Evolutionary conservation across 2,797 vertebrate species (phyloP).

Genomic region (Sciurus vulgaris): DNA sequence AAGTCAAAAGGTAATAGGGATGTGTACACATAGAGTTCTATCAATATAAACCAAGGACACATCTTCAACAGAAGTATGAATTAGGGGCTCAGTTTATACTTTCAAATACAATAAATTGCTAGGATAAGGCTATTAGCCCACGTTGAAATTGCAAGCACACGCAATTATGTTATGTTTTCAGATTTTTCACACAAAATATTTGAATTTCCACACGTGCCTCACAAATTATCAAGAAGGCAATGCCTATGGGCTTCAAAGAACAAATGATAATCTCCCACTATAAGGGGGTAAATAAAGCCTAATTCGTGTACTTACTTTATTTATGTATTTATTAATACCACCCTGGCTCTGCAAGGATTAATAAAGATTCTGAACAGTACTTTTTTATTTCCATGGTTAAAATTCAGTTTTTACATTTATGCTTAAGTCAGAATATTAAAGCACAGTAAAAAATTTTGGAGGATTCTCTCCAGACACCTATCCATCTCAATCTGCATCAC

Average conservation of each 20-base stretch:
- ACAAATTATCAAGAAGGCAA: conserved; percentile 48
- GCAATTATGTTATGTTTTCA: not conserved
- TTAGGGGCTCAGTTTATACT: not conserved
- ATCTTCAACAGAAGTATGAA: not conserved
- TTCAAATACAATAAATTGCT: conserved; percentile 10
- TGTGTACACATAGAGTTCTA: not conserved
- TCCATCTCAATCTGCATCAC: not conserved
- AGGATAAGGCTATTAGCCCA: not conserved
- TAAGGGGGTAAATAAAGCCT: conserved; percentile 52
- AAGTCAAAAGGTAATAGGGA: not conserved
- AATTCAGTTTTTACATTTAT: conserved; percentile 2
- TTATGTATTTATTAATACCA: conserved; percentile 59
- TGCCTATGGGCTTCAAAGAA: not conserved
- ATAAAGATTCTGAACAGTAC: not conserved
- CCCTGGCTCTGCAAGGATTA: not conserved
- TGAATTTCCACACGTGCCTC: not conserved
- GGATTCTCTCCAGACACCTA: too few species aligned
- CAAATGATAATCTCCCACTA: conserved; percentile 28
- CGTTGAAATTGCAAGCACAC: not conserved
- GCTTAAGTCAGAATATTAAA: conserved; percentile 36
- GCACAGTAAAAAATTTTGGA: not conserved
- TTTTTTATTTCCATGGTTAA: not conserved
- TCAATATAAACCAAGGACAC: not conserved
- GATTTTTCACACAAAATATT: conserved; percentile 41
- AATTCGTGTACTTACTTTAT: conserved; percentile 40